Base-by-base conservation (phyloP, 1,140 invertebrate species). In the Mamestra configurata region DNA sequence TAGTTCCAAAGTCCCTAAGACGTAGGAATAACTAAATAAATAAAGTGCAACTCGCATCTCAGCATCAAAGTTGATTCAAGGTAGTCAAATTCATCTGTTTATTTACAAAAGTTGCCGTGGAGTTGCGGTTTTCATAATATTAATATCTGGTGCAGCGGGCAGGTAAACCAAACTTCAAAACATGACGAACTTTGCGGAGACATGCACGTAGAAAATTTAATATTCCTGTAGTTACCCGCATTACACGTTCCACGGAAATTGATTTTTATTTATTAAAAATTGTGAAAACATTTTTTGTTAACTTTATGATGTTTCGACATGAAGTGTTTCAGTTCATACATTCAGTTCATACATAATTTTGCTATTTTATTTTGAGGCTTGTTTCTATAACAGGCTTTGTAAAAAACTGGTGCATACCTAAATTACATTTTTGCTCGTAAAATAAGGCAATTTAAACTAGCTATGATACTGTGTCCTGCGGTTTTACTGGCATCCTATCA, bases 201-300 rank as follows among this genome's bases (percentile, higher is more conserved):
- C 90, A 89, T 85, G 88, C 80, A 89, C 88, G 72, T 90, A 86
- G 87, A 87, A 90, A 93, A 92, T 92, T 92, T 93, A 90, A 93
- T 92, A 92, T 90, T 87, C 83, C 80, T 84, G n/a, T 64, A 77
- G 84, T 81, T 79, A 83, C 82, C 84, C 84, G 27, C 40, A 49
- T 61, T 87, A 85, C 79, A 77, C 81, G 79, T 77, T 86, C 86
- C 71, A 15, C 20, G 15, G 55, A 64, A 77, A 77, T 77, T 57
- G 53, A 57, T 46, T 75, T 75, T 37, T 57, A 31, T 57, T 75
- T 72, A 72, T 75, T 75, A 75, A 61, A 61, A 75, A 59, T 31
- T 37, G 53, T 46, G 18, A 22, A 15, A 13, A 15, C 40, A 27
- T 43, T 68, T 68, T 70, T 27, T 22, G 11, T 46, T 15, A 4